phyloP scores from a whole-genome alignment of 2,888 invertebrate genomes.

The Chloroclysta siterata region DNA sequence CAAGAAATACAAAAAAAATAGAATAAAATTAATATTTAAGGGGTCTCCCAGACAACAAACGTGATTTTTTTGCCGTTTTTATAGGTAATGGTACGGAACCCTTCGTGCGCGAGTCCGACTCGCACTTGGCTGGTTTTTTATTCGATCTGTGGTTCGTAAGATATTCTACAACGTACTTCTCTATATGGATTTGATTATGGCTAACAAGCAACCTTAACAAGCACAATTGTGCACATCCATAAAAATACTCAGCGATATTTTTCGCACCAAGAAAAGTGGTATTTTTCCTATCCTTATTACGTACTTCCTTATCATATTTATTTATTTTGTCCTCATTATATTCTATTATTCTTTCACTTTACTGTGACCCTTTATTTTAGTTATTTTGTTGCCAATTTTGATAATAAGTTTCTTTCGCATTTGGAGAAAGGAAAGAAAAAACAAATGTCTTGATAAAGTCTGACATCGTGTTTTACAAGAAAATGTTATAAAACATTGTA shows the following conservation, averaged over 20 bases:
- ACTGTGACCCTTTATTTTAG: not conserved
- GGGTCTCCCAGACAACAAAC: too few species aligned
- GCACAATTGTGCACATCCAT: constrained; percentile 17
- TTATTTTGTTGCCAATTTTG: not conserved
- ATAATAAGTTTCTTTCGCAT: too few species aligned
- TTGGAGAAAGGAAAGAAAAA: too few species aligned
- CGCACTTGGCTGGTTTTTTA: too few species aligned
- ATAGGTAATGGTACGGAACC: too few species aligned
- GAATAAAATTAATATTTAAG: too few species aligned
- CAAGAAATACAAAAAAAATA: too few species aligned
- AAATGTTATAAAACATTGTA: too few species aligned
- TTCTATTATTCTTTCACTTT: not conserved
- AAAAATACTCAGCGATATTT: constrained; percentile 16
- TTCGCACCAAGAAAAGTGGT: constrained; percentile 18
- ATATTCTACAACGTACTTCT: constrained; percentile 6
- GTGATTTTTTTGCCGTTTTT: too few species aligned
- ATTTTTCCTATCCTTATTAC: constrained; percentile 7
- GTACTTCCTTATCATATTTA: constrained; percentile 33
- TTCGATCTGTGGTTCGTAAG: not conserved
- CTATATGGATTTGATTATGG: constrained; percentile 12
- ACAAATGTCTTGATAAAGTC: too few species aligned
- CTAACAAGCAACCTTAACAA: constrained; percentile 40
- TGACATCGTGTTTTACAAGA: too few species aligned
- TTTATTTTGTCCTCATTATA: constrained; percentile 26
- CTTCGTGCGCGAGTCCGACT: too few species aligned